phyloP scores from a whole-genome alignment of 1,140 invertebrate genomes.

The Drosophila lacertosa region DNA sequence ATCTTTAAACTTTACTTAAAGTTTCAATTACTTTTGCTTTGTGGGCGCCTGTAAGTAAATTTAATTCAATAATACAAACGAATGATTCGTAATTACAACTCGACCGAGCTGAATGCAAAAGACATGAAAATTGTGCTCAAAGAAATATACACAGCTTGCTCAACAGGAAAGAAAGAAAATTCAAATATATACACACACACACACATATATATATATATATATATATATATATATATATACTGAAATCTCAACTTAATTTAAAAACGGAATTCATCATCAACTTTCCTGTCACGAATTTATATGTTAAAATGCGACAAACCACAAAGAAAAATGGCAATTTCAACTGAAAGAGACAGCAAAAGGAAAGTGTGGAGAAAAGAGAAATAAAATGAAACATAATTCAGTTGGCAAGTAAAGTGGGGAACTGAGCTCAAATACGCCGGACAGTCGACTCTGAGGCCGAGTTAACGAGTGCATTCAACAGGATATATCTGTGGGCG shows the following conservation, averaged over 20 bases:
- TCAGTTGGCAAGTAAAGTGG: conserved; percentile 47
- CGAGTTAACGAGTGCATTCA: conserved; percentile 52
- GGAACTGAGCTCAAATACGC: background rate
- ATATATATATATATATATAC: background rate
- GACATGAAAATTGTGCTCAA: conserved; percentile 35
- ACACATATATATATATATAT: background rate
- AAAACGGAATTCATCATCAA: conserved; percentile 46
- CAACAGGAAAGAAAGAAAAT: conserved; percentile 13
- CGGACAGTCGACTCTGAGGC: conserved; percentile 18
- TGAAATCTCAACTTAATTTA: conserved; percentile 51
- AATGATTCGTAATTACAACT: conserved; percentile 31
- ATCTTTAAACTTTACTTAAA: background rate
- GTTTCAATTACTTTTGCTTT: background rate
- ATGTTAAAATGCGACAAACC: conserved; percentile 54
- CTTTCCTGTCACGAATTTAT: conserved; percentile 46
- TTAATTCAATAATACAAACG: conserved; percentile 28
- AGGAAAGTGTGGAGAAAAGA: background rate
- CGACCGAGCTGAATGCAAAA: conserved; percentile 14
- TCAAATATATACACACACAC: background rate
- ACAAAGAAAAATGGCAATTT: conserved; percentile 40
- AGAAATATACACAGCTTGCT: conserved; percentile 26
- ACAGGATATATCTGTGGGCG: conserved; percentile 45
- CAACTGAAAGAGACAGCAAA: conserved; percentile 1
- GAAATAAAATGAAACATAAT: conserved; percentile 50
- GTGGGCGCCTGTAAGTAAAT: conserved; percentile 1